Percentiles rank a stretch among this genome's conserved stretches.
phyloP scores from a whole-genome alignment of 2,888 invertebrate genomes.

The Tetragonisca angustula region DNA sequence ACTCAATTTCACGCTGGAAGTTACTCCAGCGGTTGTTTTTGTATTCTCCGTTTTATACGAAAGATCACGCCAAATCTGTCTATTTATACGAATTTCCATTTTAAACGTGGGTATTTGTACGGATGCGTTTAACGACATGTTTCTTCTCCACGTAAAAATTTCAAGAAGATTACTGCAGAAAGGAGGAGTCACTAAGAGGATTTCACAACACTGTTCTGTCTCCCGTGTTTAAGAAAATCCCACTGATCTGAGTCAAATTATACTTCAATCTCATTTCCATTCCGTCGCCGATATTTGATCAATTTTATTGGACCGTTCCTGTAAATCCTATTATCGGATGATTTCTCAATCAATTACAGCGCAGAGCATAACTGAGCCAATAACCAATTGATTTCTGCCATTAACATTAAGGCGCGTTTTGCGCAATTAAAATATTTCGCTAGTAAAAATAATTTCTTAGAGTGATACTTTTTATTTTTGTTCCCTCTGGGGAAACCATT shows the following conservation, averaged over 20 bases:
- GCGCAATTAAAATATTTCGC: too few relatives aligned
- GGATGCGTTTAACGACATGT: too few relatives aligned
- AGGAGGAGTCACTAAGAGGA: not conserved
- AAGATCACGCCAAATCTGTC: not conserved
- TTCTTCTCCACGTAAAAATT: not conserved
- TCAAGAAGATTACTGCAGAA: not conserved
- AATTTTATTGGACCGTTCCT: not conserved
- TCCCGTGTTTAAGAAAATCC: not conserved
- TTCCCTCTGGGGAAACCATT: too few relatives aligned
- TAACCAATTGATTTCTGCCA: too few relatives aligned
- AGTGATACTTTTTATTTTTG: too few relatives aligned
- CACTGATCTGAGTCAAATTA: not conserved
- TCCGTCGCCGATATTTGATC: not conserved
- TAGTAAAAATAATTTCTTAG: too few relatives aligned
- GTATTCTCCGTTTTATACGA: not conserved
- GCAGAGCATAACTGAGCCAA: too few relatives aligned
- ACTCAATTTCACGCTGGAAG: slow-evolving; percentile 30
- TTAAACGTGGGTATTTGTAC: too few relatives aligned
- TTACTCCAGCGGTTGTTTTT: not conserved
- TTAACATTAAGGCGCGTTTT: too few relatives aligned
- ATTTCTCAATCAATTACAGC: not conserved
- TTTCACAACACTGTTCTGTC: not conserved
- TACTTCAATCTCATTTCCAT: not conserved
- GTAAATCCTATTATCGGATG: not conserved
- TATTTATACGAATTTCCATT: too few relatives aligned